A percentile compares a stretch with the other conserved stretches of the same genome.
Evolutionary conservation across 2,888 invertebrate genomes (phyloP).

Genomic region (Aethes cnicana): DNA sequence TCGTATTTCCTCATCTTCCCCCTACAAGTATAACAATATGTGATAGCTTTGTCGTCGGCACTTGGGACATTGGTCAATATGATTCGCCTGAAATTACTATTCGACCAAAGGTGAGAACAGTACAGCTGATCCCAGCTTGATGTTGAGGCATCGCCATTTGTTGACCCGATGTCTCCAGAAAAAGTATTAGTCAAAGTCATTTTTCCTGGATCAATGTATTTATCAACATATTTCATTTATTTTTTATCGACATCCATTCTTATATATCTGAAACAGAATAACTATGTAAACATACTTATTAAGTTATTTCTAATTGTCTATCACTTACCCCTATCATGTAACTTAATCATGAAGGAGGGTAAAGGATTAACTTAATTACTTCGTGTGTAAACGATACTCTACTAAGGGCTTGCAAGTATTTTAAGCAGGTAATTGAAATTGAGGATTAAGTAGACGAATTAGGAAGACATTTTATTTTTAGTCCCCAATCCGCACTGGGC

Average conservation of each 20-base stretch:
- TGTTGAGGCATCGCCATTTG: conserved; percentile 51
- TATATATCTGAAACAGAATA: conserved; percentile 44
- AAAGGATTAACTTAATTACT: conserved; percentile 17
- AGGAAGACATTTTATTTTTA: too few species aligned
- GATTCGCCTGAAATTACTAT: conserved; percentile 62
- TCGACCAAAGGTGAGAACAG: conserved; percentile 70
- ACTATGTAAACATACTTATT: conserved; percentile 12
- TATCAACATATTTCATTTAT: conserved; percentile 35
- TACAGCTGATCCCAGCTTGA: conserved; percentile 65
- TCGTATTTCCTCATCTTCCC: conserved; percentile 77
- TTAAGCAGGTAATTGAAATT: conserved; percentile 12
- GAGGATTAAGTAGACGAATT: conserved; percentile 13
- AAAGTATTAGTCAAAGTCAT: conserved; percentile 61
- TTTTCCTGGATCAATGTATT: conserved; percentile 38
- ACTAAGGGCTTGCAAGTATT: conserved; percentile 7
- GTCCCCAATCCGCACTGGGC: too few species aligned
- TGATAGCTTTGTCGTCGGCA: conserved; percentile 55
- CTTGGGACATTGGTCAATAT: conserved; percentile 55
- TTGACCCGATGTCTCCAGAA: conserved; percentile 48
- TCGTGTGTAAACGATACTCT: conserved; percentile 19
- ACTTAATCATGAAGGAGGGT: conserved; percentile 18
- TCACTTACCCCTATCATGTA: neutral
- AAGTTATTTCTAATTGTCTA: too few species aligned
- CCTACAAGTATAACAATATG: conserved; percentile 69
- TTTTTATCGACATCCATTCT: conserved; percentile 23